phyloP scores from a whole-genome alignment of 2,113 vertebrate genomes.

The Calyptomena viridis region DNA sequence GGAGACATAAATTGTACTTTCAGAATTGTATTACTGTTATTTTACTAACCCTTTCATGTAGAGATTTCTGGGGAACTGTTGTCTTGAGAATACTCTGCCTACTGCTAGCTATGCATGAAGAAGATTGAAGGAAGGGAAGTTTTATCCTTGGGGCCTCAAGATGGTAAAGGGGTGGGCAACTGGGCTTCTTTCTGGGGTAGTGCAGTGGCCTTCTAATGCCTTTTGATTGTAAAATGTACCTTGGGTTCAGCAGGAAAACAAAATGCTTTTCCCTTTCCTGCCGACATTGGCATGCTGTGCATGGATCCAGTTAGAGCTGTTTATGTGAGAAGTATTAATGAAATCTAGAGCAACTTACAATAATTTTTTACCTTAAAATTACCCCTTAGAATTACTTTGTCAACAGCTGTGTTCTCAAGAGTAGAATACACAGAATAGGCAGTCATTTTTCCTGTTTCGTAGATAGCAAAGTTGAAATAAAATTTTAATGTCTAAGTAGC shows the following conservation, averaged over 20 bases:
- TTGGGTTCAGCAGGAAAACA: not conserved
- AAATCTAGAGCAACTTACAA: not conserved
- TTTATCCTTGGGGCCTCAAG: not conserved
- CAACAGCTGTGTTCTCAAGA: not conserved
- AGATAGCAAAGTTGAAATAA: not conserved
- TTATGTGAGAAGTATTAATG: not conserved
- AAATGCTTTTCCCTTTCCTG: not conserved
- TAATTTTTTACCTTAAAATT: not conserved
- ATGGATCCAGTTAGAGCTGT: not conserved
- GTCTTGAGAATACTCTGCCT: not conserved
- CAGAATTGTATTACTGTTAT: not conserved
- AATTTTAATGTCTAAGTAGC: not conserved
- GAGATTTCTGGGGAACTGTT: not conserved
- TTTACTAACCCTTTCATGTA: not conserved
- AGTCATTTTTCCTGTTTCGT: not conserved
- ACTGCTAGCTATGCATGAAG: not conserved
- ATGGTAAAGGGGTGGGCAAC: not conserved
- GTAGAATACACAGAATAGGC: not conserved
- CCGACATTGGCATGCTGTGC: not conserved
- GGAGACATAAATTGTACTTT: not conserved
- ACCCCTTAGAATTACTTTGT: not conserved
- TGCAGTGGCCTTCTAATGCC: not conserved
- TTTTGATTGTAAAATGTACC: not conserved
- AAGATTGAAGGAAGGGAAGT: not conserved
- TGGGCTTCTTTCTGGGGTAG: not conserved